Evolutionary conservation across 2,113 vertebrate species (phyloP).

Genomic region (Vulpes vulpes): DNA sequence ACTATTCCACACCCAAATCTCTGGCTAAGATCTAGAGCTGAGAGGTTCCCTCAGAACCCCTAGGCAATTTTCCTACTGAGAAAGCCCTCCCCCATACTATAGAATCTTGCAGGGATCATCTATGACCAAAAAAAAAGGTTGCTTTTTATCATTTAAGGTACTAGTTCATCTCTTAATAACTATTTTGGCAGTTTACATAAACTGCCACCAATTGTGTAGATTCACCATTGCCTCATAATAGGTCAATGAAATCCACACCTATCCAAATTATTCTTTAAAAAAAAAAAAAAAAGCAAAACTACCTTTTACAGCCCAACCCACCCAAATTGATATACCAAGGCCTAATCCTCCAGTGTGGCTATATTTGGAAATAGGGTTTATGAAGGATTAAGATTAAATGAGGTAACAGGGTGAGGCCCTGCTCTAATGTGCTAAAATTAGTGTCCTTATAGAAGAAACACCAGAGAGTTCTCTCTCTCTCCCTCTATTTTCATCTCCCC

Average conservation of each 20-base stretch:
- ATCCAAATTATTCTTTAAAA: constrained; percentile 1
- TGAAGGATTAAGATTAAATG: constrained; percentile 19
- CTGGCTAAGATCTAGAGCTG: background rate
- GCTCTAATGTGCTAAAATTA: background rate
- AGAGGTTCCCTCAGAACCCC: background rate
- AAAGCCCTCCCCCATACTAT: background rate
- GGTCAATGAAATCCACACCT: background rate
- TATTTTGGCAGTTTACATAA: background rate
- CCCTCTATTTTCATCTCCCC: background rate
- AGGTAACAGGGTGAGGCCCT: background rate
- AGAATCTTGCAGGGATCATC: background rate
- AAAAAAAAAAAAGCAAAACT: background rate
- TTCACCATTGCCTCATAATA: background rate
- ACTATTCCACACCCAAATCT: background rate
- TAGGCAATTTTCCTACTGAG: background rate
- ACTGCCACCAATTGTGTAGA: background rate
- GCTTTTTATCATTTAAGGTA: background rate
- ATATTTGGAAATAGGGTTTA: background rate
- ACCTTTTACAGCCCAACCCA: background rate
- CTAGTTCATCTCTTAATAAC: constrained; percentile 3
- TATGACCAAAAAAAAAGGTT: background rate
- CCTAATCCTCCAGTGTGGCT: background rate
- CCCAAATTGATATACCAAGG: background rate
- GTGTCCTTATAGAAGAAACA: background rate
- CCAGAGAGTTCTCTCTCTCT: background rate